Evolutionary conservation across 1,140 invertebrate genomes (phyloP).

Genomic region (Danaus plexippus): DNA sequence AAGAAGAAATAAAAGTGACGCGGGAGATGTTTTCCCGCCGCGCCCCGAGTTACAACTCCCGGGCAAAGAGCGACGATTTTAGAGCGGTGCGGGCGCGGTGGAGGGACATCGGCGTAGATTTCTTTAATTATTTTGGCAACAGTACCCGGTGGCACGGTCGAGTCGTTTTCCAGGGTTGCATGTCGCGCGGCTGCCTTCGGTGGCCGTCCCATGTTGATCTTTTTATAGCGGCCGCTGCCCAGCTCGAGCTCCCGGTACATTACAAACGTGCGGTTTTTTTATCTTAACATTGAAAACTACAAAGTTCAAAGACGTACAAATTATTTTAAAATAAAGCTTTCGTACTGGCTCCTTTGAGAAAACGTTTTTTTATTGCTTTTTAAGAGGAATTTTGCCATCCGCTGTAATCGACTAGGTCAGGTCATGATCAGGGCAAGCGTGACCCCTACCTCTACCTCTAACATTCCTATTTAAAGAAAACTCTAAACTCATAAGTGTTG

Average conservation of each 20-base stretch:
- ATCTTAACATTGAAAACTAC: conserved; percentile 15
- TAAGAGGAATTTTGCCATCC: too few species aligned
- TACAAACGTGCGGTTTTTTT: conserved; percentile 28
- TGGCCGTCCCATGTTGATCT: conserved; percentile 68
- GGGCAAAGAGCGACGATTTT: conserved; percentile 79
- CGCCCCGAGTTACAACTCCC: conserved; percentile 72
- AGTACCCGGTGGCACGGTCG: conserved; percentile 70
- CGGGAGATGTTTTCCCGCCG: conserved; percentile 67
- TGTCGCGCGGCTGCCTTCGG: conserved; percentile 64
- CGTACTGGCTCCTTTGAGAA: too few species aligned
- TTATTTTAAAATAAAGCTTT: too few species aligned
- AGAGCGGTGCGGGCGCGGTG: conserved; percentile 75
- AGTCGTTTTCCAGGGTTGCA: conserved; percentile 71
- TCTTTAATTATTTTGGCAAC: conserved; percentile 85
- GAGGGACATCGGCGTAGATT: conserved; percentile 73
- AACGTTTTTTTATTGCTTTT: too few species aligned
- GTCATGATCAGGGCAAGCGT: conserved; percentile 25
- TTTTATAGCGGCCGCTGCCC: conserved; percentile 70
- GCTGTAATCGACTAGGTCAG: neutral
- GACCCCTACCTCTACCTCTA: conserved; percentile 17
- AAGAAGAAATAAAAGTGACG: conserved; percentile 71
- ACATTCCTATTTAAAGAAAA: too few species aligned
- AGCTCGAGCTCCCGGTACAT: conserved; percentile 57
- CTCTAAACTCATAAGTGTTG: too few species aligned
- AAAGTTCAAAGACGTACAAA: neutral